Evolutionary conservation across 2,888 invertebrate species (phyloP).

Genomic region (Folsomia candida): DNA sequence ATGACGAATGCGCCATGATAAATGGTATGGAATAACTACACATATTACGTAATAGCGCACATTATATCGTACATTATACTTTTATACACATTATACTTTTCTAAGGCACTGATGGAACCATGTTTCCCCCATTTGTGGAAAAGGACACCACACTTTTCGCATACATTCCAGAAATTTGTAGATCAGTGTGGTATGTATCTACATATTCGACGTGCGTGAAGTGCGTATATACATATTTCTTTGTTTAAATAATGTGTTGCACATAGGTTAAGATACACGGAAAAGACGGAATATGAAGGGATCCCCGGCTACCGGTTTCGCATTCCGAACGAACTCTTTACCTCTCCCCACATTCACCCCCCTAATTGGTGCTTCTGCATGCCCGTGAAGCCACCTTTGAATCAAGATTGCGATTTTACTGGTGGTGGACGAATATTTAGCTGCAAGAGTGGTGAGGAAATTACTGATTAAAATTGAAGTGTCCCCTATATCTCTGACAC

Average conservation of each 20-base stretch:
- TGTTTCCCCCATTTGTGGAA: conserved; percentile 43
- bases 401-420: conserved; percentile 19
- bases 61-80: too few relatives aligned
- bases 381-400: conserved; percentile 12
- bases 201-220: too few relatives aligned
- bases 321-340: conserved; percentile 28
- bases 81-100: too few relatives aligned
- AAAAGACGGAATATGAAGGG: conserved; percentile 40
- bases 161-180: conserved; percentile 28
- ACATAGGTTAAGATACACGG: conserved; percentile 38
- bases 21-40: too few relatives aligned
- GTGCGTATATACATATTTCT: too few relatives aligned
- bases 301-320: conserved; percentile 44
- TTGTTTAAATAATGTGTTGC: too few relatives aligned
- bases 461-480: background rate
- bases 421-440: conserved; percentile 26
- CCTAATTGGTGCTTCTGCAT: conserved; percentile 40
- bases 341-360: conserved; percentile 16
- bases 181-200: background rate
- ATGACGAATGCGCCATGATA: conserved; percentile 33
- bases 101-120: conserved; percentile 29
- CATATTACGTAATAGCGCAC: too few relatives aligned
- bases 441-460: conserved; percentile 27
- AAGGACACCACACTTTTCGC: conserved; percentile 29
- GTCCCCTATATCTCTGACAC: background rate